Base-by-base conservation (phyloP, 2,113 vertebrate species). In the Alexandromys fortis region DNA sequence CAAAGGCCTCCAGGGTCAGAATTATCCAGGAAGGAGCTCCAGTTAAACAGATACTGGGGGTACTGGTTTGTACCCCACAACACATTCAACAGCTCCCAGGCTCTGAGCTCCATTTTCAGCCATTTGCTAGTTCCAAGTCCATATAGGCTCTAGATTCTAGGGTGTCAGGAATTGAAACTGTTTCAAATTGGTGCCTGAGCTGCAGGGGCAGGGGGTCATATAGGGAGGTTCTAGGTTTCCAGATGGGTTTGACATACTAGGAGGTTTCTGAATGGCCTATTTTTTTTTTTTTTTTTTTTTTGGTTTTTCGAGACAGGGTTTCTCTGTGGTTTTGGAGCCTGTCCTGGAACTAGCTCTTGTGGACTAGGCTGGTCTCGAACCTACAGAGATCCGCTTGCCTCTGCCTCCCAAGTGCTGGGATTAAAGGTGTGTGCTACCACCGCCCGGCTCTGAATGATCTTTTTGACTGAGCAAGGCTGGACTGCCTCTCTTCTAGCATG, bases 121-220 rank as follows among this genome's bases (percentile, higher is more conserved):
- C 35, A 28, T 26, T 47, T 73, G 52, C 78, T n/a, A 38, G 42
- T 78, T 13, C 11, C 89, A 86, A 47, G 19, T 26, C n/a, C 19
- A 67, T 30, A 42, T 22, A 38, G 38, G 83, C n/a, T 73, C 70
- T 21, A 9, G 33, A 73, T 73, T 42, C 81, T 65, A 65, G 38
- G 24, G 38, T 85, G 9, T 38, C 4, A 58, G 49, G 76, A 94
- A 49, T 76, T 79, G 58, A 42, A 89, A 76, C 19, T 49, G 9
- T 28, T 97, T 96, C 67, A 88, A 61, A 73, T 42, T 86, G 61
- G 47, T 86, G 42, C 86, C 26, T n/a, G 22, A 61, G 72, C n/a
- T 61, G 30, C 5, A 16, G 70, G 63, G 58, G 70, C 28, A 26
- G 30, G 14, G 49, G 65, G 13, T 68, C 9, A 77, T 33, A n/a